A percentile compares a stretch with the other conserved stretches of the same genome.
Evolutionary conservation across 2,888 invertebrate species (phyloP).

Genomic region (Cephus spinipes): DNA sequence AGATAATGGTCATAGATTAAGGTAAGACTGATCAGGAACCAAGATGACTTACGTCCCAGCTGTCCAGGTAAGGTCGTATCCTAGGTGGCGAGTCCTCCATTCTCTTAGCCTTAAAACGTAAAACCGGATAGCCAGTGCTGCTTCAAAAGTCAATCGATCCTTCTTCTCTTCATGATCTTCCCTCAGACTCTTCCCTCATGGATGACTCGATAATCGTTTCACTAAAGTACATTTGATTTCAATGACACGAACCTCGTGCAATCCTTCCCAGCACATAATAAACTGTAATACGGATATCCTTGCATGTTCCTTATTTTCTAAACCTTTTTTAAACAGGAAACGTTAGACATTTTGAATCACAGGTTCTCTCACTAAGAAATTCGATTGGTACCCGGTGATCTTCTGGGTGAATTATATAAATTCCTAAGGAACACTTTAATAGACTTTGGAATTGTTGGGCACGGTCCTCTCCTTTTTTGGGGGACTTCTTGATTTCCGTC

Average conservation of each 20-base stretch:
- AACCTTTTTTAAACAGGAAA: background rate
- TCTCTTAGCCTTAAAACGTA: constrained; percentile 18
- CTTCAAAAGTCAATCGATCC: constrained; percentile 35
- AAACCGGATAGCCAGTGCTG: constrained; percentile 20
- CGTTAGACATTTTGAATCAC: background rate
- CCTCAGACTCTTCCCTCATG: background rate
- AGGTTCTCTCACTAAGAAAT: no score
- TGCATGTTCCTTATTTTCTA: background rate
- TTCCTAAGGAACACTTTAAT: background rate
- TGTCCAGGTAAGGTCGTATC: constrained; percentile 61
- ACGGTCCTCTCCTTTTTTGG: background rate
- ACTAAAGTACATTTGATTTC: background rate
- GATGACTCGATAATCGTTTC: background rate
- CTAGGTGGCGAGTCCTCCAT: constrained; percentile 62
- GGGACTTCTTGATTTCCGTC: background rate
- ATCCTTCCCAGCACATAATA: background rate
- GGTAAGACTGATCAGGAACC: background rate
- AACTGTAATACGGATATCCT: background rate
- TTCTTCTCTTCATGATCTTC: constrained; percentile 40
- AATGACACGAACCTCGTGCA: background rate
- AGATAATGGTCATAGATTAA: background rate
- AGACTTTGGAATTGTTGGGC: background rate
- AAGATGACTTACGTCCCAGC: constrained; percentile 60
- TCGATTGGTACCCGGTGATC: no score
- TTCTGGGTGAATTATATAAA: background rate